phyloP scores from a whole-genome alignment of 2,888 invertebrate genomes.

The Erebia epiphron region DNA sequence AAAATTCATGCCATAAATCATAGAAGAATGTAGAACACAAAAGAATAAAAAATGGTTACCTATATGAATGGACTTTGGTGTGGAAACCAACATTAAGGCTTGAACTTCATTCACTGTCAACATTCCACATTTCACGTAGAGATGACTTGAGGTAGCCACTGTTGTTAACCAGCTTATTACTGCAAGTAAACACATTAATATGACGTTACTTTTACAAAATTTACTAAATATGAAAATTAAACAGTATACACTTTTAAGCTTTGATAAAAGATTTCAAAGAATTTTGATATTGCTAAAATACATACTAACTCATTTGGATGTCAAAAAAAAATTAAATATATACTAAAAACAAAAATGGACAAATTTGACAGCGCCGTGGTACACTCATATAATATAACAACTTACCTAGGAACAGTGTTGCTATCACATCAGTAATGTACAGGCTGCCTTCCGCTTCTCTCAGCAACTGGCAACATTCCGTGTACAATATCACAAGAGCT shows the following conservation, averaged over 20 bases:
- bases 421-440: slow-evolving; percentile 48
- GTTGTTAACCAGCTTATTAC: slow-evolving; percentile 50
- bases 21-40: no score
- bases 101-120: slow-evolving; percentile 50
- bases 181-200: slow-evolving; percentile 26
- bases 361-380: background rate
- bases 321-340: no score
- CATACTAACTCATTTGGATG: no score
- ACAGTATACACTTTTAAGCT: no score
- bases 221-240: background rate
- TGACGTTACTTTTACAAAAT: background rate
- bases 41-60: slow-evolving; percentile 37
- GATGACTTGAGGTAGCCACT: slow-evolving; percentile 50
- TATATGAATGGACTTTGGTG: slow-evolving; percentile 50
- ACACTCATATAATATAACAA: background rate
- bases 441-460: slow-evolving; percentile 58
- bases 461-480: slow-evolving; percentile 61
- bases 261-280: no score
- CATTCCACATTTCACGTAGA: slow-evolving; percentile 55
- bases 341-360: background rate
- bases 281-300: no score
- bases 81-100: slow-evolving; percentile 51
- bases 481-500: slow-evolving; percentile 60
- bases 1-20: no score
- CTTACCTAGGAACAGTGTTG: slow-evolving; percentile 47